These are phyloP conservation scores for Leucophenga varia DNA, from an alignment of 1,140 invertebrate genomes.

Conservation along the genomic window DNA sequence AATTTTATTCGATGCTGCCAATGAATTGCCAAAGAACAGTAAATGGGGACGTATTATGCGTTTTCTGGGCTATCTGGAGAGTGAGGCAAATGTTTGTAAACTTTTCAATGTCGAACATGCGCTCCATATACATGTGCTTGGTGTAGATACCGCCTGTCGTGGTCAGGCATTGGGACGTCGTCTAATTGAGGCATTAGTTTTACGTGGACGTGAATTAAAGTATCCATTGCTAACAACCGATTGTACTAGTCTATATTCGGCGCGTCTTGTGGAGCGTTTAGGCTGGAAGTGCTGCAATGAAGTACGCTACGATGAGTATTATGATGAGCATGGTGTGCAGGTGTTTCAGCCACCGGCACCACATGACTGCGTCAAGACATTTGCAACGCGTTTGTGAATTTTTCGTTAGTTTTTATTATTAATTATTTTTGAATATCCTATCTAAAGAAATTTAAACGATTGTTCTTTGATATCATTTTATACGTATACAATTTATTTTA, in stretches of 20 bases:
- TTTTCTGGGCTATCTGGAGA: conserved; percentile 21
- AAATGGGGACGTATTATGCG: conserved; percentile 37
- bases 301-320: conserved; percentile 23
- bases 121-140: conserved; percentile 32
- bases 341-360: conserved; percentile 30
- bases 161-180: conserved; percentile 26
- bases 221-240: conserved; percentile 29
- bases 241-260: conserved; percentile 39
- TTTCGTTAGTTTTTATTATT: too few relatives aligned
- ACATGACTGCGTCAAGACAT: conserved; percentile 33
- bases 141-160: conserved; percentile 20
- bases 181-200: conserved; percentile 16
- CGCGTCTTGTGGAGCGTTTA: conserved; percentile 22
- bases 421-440: too few relatives aligned
- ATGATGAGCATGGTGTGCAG: conserved; percentile 24
- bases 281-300: conserved; percentile 24
- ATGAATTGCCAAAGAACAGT: conserved; percentile 7
- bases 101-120: conserved; percentile 17
- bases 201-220: conserved; percentile 11
- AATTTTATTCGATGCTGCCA: conserved; percentile 6
- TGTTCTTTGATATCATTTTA: too few relatives aligned
- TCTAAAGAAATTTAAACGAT: too few relatives aligned
- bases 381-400: conserved; percentile 17
- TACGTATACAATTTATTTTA: too few relatives aligned
- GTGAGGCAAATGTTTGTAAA: conserved; percentile 20